Evolutionary conservation across 92 coral and sea anemone species (phyloP).

Genomic region (Anthopleura xanthogrammica): DNA sequence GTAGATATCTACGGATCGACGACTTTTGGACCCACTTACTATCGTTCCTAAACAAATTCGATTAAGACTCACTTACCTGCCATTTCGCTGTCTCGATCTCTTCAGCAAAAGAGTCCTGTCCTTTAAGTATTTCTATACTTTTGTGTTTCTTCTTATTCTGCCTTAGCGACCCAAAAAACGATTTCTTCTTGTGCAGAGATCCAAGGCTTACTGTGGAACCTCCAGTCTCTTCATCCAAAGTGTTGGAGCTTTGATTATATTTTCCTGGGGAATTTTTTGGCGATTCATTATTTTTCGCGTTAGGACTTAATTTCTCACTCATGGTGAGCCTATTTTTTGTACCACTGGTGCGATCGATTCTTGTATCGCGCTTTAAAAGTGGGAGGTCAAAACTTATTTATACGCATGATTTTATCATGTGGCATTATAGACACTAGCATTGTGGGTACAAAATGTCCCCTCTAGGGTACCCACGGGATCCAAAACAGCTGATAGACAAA

Average conservation of each 20-base stretch:
- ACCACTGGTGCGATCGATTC: neutral
- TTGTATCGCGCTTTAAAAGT: neutral
- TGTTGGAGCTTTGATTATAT: conserved; percentile 3
- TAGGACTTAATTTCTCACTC: conserved; percentile 25
- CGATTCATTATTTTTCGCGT: conserved; percentile 13
- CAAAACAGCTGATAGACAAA: conserved; percentile 3
- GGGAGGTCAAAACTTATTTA: neutral
- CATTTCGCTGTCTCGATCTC: conserved; percentile 10
- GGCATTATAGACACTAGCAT: conserved; percentile 9
- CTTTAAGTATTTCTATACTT: conserved; percentile 26
- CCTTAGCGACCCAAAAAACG: conserved; percentile 34
- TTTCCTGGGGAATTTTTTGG: conserved; percentile 23
- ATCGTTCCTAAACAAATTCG: neutral
- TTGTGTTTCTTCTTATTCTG: conserved; percentile 24
- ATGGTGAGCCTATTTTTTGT: conserved; percentile 4
- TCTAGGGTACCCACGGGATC: neutral
- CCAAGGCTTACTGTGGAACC: conserved; percentile 16
- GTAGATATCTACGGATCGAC: neutral
- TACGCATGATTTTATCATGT: conserved; percentile 5
- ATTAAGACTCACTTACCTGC: conserved; percentile 15
- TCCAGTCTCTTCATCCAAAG: conserved; percentile 10
- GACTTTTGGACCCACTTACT: neutral
- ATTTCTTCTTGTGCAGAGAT: conserved; percentile 19
- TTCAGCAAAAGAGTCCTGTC: conserved; percentile 15
- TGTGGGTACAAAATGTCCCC: conserved; percentile 18